phyloP scores from a whole-genome alignment of 1,140 invertebrate species.

The Myzus persicae region DNA sequence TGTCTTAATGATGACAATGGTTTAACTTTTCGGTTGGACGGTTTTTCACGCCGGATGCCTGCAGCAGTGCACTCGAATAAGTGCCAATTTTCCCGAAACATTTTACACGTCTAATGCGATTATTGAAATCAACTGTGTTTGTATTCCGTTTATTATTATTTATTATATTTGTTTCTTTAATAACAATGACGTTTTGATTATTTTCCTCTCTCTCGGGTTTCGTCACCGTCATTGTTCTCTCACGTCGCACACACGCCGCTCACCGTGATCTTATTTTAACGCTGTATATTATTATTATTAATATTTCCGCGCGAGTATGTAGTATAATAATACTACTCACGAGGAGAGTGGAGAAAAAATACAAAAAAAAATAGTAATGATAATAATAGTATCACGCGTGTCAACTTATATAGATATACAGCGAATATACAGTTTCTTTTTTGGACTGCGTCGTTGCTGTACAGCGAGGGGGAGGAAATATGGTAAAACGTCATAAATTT shows the following conservation, averaged over 20 bases:
- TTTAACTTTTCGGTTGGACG: constrained; percentile 51
- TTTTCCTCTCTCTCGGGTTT: constrained; percentile 9
- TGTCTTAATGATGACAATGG: constrained; percentile 45
- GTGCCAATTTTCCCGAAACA: constrained; percentile 52
- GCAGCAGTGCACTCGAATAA: constrained; percentile 49
- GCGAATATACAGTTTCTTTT: not conserved
- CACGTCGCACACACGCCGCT: not conserved
- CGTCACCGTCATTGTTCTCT: constrained; percentile 35
- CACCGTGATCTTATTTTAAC: not conserved
- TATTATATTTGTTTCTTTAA: constrained; percentile 31
- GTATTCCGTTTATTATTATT: not conserved
- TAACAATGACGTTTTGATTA: constrained; percentile 45
- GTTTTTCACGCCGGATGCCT: constrained; percentile 56
- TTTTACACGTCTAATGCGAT: constrained; percentile 58
- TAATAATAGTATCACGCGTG: not conserved
- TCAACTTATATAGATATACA: not conserved
- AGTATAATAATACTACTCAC: not conserved
- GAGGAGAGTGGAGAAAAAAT: not conserved
- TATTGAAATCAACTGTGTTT: constrained; percentile 54
- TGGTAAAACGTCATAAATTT: constrained; percentile 57
- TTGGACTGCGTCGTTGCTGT: not conserved
- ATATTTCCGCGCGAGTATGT: not conserved
- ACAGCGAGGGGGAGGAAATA: not conserved
- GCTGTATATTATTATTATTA: not conserved
- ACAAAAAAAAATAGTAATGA: not conserved